These are phyloP conservation scores for Urocyon cinereoargenteus DNA, from an alignment of 2,797 vertebrate species.

Conservation along the genomic window DNA sequence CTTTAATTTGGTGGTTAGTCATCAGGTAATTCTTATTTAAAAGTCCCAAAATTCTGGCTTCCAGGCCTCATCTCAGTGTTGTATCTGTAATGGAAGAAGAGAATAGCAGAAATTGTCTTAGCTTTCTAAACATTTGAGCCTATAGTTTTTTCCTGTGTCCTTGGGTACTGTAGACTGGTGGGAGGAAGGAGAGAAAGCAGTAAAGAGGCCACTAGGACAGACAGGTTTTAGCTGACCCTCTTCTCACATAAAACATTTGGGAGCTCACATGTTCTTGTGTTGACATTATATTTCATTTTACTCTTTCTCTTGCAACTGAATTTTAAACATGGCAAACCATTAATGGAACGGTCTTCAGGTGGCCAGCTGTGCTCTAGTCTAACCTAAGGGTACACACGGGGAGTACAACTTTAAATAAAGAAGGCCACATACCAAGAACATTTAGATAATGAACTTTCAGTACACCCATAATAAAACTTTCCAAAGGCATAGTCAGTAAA, in stretches of 20 bases:
- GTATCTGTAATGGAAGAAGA: neutral
- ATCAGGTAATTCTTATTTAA: neutral
- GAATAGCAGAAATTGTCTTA: neutral
- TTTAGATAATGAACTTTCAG: neutral
- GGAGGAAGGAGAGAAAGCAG: neutral
- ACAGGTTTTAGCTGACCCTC: neutral
- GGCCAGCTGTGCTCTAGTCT: neutral
- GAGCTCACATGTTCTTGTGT: neutral
- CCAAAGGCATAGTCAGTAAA: neutral
- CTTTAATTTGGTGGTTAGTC: neutral
- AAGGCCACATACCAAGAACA: neutral
- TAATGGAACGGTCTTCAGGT: neutral
- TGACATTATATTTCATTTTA: neutral
- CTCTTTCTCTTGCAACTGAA: neutral
- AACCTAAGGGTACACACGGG: too few species aligned
- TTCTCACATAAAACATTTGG: neutral
- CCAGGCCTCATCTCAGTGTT: neutral
- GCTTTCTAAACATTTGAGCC: neutral
- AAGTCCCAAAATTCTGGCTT: neutral
- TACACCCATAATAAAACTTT: conserved; percentile 10
- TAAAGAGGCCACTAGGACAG: neutral
- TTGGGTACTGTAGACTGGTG: neutral
- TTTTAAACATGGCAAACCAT: conserved; percentile 25
- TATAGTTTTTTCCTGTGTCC: neutral
- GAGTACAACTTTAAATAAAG: neutral